Conservation (phyloP, 2,113 vertebrate genomes). For the Channa maculata region DNA sequence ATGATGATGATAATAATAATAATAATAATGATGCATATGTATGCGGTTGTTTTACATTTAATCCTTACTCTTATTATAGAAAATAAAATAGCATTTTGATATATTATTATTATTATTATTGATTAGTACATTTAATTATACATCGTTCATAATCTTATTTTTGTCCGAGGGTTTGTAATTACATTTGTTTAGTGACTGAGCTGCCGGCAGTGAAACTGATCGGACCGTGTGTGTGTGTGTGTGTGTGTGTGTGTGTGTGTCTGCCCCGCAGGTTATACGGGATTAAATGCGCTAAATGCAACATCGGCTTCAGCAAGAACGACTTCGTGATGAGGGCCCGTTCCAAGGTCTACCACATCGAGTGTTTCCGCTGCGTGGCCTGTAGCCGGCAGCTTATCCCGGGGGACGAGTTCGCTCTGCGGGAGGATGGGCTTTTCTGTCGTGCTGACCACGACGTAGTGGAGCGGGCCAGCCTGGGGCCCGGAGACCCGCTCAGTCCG, state of each 20-base stretch:
- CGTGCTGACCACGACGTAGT: conserved; percentile 97
- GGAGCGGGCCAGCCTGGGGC: conserved; percentile 91
- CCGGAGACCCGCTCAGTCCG: conserved; percentile 93
- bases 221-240: neutral
- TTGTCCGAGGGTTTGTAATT: neutral
- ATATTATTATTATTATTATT: conserved; percentile 6
- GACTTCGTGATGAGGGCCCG: conserved; percentile 99
- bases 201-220: conserved; percentile 24
- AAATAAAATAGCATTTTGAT: too few species aligned
- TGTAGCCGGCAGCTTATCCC: conserved; percentile 99
- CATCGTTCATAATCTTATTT: too few species aligned
- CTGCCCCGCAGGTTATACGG: conserved; percentile 90
- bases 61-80: too few species aligned
- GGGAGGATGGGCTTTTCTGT: conserved; percentile 97
- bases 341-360: conserved; percentile 98
- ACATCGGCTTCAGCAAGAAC: conserved; percentile 99
- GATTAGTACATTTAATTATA: neutral
- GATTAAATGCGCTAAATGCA: conserved; percentile 98
- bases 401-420: conserved; percentile 95
- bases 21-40: too few species aligned
- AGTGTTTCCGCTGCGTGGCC: conserved; percentile 98
- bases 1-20: too few species aligned
- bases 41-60: too few species aligned
- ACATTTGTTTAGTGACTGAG: neutral
- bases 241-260: conserved; percentile 3